Base-by-base conservation (phyloP, 1,140 invertebrate species). In the Macrostomum lignano region DNA sequence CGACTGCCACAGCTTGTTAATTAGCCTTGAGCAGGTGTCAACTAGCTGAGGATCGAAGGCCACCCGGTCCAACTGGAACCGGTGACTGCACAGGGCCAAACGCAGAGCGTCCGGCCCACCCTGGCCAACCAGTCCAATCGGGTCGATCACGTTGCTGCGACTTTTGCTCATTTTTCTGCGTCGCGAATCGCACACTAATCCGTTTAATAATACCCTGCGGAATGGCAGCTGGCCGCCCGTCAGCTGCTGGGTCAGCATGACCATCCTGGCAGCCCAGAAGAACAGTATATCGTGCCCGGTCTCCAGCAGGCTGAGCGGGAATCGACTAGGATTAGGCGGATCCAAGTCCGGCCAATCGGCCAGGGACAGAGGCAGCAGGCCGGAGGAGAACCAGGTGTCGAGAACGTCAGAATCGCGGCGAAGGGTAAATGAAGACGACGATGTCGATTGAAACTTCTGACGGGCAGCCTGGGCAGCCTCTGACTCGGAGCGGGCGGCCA, bases 81-180 rank as follows among this genome's bases (percentile, higher is more conserved):
- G n/a, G n/a, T n/a, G n/a, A n/a, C n/a, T n/a, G n/a, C n/a, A n/a
- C n/a, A n/a, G n/a, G n/a, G n/a, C n/a, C n/a, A n/a, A n/a, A n/a
- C n/a, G n/a, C n/a, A n/a, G n/a, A n/a, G n/a, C n/a, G n/a, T n/a
- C n/a, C n/a, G n/a, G n/a, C n/a, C n/a, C n/a, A n/a, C n/a, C n/a
- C n/a, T n/a, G n/a, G n/a, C n/a, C n/a, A 17, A 58, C 49, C 7
- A 56, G 43, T 42, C 50, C 81, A 54, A 93, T 67, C 0, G 91
- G 91, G 64, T 96, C 88, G 44, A 98, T 79, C 1, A 94, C 79
- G 55, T 98, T 98, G 15, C 88, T 88, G 21, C 93, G 60, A 0
- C 82, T 91, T 60, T 98, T 98, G 41, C 78, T 86, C 91, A 98
- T 98, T 64, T 98, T 98, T 21, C 84, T 66, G 3, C 91, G 88